Base-by-base conservation (phyloP, 2,888 invertebrate genomes). In the Oxycera nigricornis region DNA sequence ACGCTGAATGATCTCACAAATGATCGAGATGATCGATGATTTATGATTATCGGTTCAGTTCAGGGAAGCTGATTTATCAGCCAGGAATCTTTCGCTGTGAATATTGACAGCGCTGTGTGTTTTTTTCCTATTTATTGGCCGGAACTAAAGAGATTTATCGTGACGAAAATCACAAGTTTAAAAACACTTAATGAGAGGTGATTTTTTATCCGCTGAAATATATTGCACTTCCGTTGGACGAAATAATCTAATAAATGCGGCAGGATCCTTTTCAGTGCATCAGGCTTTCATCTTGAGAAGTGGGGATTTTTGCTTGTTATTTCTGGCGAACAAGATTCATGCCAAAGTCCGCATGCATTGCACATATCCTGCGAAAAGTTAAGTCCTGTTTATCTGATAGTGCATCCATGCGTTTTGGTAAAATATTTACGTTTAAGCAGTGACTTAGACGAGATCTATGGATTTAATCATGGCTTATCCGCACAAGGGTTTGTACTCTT, bases 381-480 rank as follows among this genome's bases (percentile, higher is more conserved):
- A 50, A 50, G 30, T 30, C 52, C 52, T 2, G 55, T 55, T 65
- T 41, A 70, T 70, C 70, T 22, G 26, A 28, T 70, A 4, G 52
- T 70, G 52, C 31, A 55, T 30, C 41, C 22, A 55, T 55, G 55
- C 20, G 70, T 55, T 70, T 70, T 70, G 55, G 70, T 30, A 52
- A 70, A 70, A 70, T 70, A 70, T 70, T 70, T 70, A 70, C 30
- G 70, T 52, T 52, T 70, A 70, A 31, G 70, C 31, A 31, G 52
- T 31, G 70, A 55, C 55, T 70, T 70, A 52, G 55, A 70, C 30
- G 41, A 41, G 65, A 65, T 41, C 39, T 65, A 52, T n/a, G 30
- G 70, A 52, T 31, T 52, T 70, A 70, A 70, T 70, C 70, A 55
- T 20, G 52, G 31, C 70, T 70, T 55, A 70, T 70, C 70, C 55